Conservation (phyloP, 2,113 vertebrate species). For the Speoplatyrhinus poulsoni region DNA sequence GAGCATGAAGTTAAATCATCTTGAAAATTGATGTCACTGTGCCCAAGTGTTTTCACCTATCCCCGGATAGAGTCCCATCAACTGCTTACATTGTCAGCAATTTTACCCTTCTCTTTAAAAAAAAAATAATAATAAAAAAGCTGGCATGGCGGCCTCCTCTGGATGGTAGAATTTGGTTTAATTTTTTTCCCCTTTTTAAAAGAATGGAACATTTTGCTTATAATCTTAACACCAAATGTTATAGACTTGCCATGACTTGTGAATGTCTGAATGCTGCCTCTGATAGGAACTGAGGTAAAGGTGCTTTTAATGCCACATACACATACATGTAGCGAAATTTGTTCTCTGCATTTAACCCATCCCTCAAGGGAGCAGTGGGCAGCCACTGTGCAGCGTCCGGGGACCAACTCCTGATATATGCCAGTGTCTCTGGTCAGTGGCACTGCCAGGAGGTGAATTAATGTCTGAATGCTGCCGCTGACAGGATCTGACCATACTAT, state of each 20-base stretch:
- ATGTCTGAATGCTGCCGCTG: background rate
- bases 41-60: conserved; percentile 80
- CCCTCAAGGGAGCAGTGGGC: too few species aligned
- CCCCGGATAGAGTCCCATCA: conserved; percentile 78
- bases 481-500: background rate
- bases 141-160: conserved; percentile 38
- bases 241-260: background rate
- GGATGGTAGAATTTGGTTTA: conserved; percentile 46
- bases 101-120: conserved; percentile 73
- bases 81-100: conserved; percentile 82
- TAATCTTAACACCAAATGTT: conserved; percentile 3
- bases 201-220: background rate
- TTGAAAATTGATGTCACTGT: conserved; percentile 83
- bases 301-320: too few species aligned
- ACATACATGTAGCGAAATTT: too few species aligned
- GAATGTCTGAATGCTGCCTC: background rate
- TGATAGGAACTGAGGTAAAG: background rate
- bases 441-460: background rate
- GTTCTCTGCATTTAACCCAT: too few species aligned
- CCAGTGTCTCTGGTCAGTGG: too few species aligned
- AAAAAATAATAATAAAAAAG: conserved; percentile 18
- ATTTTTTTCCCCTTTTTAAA: conserved; percentile 22
- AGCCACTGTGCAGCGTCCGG: too few species aligned
- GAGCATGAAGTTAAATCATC: conserved; percentile 81
- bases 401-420: too few species aligned